These are phyloP conservation scores for Syngnathus scovelli DNA, from an alignment of 2,113 vertebrate species.

Conservation along the genomic window DNA sequence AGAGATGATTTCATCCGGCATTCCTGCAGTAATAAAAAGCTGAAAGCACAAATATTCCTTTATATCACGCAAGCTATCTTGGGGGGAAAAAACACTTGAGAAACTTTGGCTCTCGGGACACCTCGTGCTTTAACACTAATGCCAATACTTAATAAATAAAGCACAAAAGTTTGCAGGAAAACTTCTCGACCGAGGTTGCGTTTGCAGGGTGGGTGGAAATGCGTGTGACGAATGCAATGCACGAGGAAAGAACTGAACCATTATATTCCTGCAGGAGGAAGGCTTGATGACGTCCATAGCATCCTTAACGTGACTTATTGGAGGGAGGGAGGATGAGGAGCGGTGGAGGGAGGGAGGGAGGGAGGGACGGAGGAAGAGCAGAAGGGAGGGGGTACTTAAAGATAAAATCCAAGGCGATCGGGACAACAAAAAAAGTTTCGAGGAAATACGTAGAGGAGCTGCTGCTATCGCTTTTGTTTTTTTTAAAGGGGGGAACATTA, in stretches of 20 bases:
- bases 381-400: slow-evolving; percentile 77
- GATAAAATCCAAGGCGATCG: slow-evolving; percentile 92
- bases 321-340: slow-evolving; percentile 78
- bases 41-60: too few relatives aligned
- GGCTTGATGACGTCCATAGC: slow-evolving; percentile 96
- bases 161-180: slow-evolving; percentile 65
- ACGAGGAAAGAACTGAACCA: slow-evolving; percentile 87
- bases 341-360: slow-evolving; percentile 62
- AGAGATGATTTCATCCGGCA: too few relatives aligned
- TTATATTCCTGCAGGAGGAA: slow-evolving; percentile 90
- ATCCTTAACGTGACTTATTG: slow-evolving; percentile 94
- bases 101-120: neutral
- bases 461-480: slow-evolving; percentile 67
- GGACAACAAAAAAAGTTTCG: slow-evolving; percentile 74
- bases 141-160: neutral
- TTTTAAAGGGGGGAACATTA: slow-evolving; percentile 17
- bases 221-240: slow-evolving; percentile 83
- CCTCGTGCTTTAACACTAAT: too few relatives aligned
- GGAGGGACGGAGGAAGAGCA: slow-evolving; percentile 66
- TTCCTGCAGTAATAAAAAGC: too few relatives aligned
- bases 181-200: slow-evolving; percentile 65
- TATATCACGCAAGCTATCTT: too few relatives aligned
- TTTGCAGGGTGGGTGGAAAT: slow-evolving; percentile 56
- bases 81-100: too few relatives aligned
- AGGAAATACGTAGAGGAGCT: slow-evolving; percentile 68